Conservation (phyloP, 2,888 invertebrate genomes). For the Drosophila mayaguana region DNA sequence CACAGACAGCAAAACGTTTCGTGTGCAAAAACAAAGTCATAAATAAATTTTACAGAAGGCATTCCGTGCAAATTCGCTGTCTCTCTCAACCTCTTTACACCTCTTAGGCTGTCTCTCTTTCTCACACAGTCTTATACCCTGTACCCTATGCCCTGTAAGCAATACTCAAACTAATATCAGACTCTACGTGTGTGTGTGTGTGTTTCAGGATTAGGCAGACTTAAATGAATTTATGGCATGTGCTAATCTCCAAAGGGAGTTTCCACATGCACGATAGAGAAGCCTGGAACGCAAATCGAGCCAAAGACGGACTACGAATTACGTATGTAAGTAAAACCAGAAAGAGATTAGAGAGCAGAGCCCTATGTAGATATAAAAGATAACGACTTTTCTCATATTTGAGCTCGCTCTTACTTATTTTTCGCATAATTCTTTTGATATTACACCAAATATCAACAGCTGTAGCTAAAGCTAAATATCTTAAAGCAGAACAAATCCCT, state of each 20-base stretch:
- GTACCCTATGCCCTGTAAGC: constrained; percentile 15
- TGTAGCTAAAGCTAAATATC: neutral
- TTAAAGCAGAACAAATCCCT: no score
- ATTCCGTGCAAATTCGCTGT: constrained; percentile 60
- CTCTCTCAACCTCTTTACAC: neutral
- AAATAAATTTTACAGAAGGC: constrained; percentile 69
- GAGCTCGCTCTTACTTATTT: neutral
- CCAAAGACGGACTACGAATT: constrained; percentile 16
- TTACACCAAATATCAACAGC: neutral
- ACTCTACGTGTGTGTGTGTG: constrained; percentile 24
- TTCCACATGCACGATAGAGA: constrained; percentile 39
- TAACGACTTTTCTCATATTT: constrained; percentile 2
- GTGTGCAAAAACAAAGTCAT: constrained; percentile 57
- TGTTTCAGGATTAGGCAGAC: constrained; percentile 63
- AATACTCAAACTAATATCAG: constrained; percentile 44
- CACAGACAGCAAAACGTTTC: constrained; percentile 27
- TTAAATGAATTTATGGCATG: constrained; percentile 76
- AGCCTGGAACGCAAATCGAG: constrained; percentile 19
- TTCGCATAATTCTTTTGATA: neutral
- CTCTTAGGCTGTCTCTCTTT: neutral
- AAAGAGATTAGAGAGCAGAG: constrained; percentile 8
- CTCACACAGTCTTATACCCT: constrained; percentile 1
- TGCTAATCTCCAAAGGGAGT: constrained; percentile 59
- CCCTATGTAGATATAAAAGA: neutral
- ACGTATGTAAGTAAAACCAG: constrained; percentile 17